phyloP scores from a whole-genome alignment of 2,113 vertebrate genomes.

The Pelvicachromis taeniatus region DNA sequence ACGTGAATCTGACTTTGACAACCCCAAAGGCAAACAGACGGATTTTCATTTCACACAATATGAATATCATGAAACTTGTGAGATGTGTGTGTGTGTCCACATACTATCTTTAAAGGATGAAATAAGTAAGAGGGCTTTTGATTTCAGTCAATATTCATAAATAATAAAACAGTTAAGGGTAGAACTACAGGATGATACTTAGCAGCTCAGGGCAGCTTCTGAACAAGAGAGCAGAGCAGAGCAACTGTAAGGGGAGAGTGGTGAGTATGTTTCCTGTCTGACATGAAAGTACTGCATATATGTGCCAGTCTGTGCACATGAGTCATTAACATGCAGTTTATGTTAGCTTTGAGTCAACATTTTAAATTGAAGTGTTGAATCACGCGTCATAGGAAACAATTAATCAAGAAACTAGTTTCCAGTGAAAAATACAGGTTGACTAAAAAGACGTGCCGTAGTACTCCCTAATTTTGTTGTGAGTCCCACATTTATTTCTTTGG shows the following conservation, averaged over 20 bases:
- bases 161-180: slow-evolving; percentile 35
- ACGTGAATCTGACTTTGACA: slow-evolving; percentile 30
- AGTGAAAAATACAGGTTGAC: not conserved
- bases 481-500: too few species aligned
- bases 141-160: slow-evolving; percentile 46
- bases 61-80: not conserved
- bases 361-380: not conserved
- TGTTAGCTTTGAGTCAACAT: not conserved
- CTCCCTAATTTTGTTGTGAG: not conserved
- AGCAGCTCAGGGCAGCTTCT: not conserved
- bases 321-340: not conserved
- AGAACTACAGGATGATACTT: not conserved
- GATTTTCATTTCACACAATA: not conserved
- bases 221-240: not conserved
- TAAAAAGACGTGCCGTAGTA: not conserved
- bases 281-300: not conserved
- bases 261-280: not conserved
- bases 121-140: slow-evolving; percentile 35
- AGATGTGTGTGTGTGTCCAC: not conserved
- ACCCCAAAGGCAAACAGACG: not conserved
- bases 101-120: not conserved
- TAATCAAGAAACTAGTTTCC: not conserved
- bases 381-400: not conserved
- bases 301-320: not conserved
- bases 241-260: not conserved